Percentiles rank a stretch among this genome's conserved stretches.
phyloP scores from a whole-genome alignment of 2,888 invertebrate genomes.

The Lacanobia wlatinum region DNA sequence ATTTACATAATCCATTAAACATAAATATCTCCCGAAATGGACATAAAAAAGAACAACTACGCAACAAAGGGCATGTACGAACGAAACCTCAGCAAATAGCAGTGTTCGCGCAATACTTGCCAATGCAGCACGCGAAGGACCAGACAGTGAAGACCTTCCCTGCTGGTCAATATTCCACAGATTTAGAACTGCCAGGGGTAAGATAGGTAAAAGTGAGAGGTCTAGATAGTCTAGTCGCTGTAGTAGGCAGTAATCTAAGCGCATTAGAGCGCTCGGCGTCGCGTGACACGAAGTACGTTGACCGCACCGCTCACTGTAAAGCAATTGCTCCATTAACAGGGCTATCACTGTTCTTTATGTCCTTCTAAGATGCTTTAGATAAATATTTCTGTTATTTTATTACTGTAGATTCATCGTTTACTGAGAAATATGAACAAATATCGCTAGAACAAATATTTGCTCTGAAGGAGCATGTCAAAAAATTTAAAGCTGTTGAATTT shows the following conservation, averaged over 20 bases:
- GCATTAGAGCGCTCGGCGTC: slow-evolving; percentile 86
- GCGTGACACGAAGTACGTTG: slow-evolving; percentile 88
- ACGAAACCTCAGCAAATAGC: slow-evolving; percentile 84
- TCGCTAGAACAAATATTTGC: background rate
- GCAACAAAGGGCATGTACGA: slow-evolving; percentile 70
- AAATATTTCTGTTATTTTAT: slow-evolving; percentile 6
- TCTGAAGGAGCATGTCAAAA: background rate
- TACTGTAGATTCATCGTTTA: background rate
- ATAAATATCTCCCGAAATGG: slow-evolving; percentile 39
- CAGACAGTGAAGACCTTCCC: slow-evolving; percentile 67
- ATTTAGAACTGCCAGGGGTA: slow-evolving; percentile 41
- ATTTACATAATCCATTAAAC: slow-evolving; percentile 51
- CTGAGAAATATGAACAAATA: background rate
- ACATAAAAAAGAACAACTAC: slow-evolving; percentile 60
- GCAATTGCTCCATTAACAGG: slow-evolving; percentile 86
- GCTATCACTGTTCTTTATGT: slow-evolving; percentile 68
- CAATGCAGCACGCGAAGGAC: slow-evolving; percentile 73
- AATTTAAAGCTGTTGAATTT: background rate
- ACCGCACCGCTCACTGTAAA: slow-evolving; percentile 84
- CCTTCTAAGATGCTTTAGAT: slow-evolving; percentile 24
- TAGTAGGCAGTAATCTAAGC: slow-evolving; percentile 88
- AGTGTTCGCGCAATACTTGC: slow-evolving; percentile 82
- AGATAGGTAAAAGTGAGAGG: slow-evolving; percentile 54
- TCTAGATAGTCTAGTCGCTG: slow-evolving; percentile 74
- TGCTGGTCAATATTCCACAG: slow-evolving; percentile 39